Evolutionary conservation across 2,888 invertebrate genomes (phyloP).

Genomic region (Smittia sp.): DNA sequence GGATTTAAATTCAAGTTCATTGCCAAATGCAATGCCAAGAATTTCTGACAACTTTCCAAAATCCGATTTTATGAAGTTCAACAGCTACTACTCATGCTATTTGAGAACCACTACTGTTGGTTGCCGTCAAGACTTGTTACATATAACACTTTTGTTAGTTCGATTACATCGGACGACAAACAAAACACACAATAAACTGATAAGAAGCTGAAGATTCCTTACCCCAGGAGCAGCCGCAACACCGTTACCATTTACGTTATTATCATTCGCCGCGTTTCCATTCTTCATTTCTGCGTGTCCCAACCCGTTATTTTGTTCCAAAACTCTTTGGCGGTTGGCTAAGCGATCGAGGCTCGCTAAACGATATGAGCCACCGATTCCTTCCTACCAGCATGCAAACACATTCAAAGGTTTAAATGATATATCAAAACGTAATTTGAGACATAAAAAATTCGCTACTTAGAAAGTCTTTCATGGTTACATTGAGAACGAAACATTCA

Average conservation of each 20-base stretch:
- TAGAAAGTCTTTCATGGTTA: no score
- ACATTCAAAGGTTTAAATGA: not conserved
- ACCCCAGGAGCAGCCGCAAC: constrained; percentile 42
- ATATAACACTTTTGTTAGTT: not conserved
- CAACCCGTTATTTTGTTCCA: constrained; percentile 59
- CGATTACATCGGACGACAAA: no score
- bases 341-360: constrained; percentile 79
- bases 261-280: constrained; percentile 30
- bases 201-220: constrained; percentile 38
- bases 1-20: no score
- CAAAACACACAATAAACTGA: not conserved
- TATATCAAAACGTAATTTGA: not conserved
- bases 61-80: no score
- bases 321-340: constrained; percentile 76
- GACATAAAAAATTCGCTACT: not conserved
- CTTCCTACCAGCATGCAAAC: constrained; percentile 52
- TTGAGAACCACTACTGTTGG: no score
- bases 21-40: no score
- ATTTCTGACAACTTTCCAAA: no score
- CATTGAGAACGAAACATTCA: not conserved
- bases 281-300: constrained; percentile 43
- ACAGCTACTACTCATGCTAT: no score
- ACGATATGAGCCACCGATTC: constrained; percentile 71
- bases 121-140: no score
- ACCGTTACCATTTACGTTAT: constrained; percentile 40